Conservation (phyloP, 2,888 invertebrate species). For the Lasioglossum figueresi region DNA sequence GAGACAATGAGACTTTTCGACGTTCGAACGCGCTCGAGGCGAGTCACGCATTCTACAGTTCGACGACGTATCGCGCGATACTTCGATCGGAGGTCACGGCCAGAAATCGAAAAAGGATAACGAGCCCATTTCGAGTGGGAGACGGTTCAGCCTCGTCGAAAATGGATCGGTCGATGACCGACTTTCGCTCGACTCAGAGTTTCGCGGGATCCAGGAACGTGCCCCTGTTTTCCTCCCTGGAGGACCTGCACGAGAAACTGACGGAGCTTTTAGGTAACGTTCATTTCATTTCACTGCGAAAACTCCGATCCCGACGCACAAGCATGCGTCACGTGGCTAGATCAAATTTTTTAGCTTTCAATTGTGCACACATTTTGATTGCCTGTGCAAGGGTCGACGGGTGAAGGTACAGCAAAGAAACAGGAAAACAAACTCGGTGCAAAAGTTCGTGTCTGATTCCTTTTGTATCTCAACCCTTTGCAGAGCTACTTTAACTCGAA, state of each 20-base stretch:
- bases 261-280: constrained; percentile 80
- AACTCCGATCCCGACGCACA: background rate
- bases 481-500: too few relatives aligned
- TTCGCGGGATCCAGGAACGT: constrained; percentile 60
- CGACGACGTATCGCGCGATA: background rate
- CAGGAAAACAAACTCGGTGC: background rate
- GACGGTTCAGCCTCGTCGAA: constrained; percentile 22
- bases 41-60: constrained; percentile 5
- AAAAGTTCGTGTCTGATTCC: too few relatives aligned
- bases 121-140: constrained; percentile 4
- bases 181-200: constrained; percentile 58
- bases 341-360: background rate
- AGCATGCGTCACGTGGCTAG: background rate
- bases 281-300: background rate
- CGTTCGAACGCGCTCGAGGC: constrained; percentile 12
- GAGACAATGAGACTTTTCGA: constrained; percentile 29
- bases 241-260: constrained; percentile 81
- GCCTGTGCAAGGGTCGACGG: background rate
- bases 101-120: constrained; percentile 11
- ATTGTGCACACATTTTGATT: background rate
- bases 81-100: background rate
- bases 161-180: constrained; percentile 64
- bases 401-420: background rate
- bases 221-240: constrained; percentile 80
- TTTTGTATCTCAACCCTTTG: too few relatives aligned